Evolutionary conservation across 1,140 invertebrate genomes (phyloP), one percentile per base, ranked within the genome.

Genomic region (Patella vulgata): DNA sequence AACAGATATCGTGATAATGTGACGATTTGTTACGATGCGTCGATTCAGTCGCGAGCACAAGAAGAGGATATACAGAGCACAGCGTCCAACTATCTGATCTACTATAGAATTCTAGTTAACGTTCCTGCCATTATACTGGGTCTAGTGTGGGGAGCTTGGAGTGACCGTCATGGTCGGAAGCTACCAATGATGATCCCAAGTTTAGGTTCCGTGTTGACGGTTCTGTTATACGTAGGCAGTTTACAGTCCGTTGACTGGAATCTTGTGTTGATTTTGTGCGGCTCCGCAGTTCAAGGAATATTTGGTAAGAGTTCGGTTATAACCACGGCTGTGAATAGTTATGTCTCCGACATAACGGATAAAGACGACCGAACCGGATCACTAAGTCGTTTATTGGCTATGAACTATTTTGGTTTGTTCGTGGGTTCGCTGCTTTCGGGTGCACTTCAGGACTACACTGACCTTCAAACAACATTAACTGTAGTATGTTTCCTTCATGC

Each of bases 301-400:
- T 75, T 83, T 48, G 82, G 83, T 0, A 82, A 83, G 57, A 78
- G 78, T 31, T 74, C 82, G 0, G 71, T 84, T 1, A 80, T 84
- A 6, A 82, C 79, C 6, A 84, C 84, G 82, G 82, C 81, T 1
- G 77, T 82, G 2, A 79, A 84, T 63, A 83, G 82, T 50, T 82
- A 82, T 56, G 71, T 78, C 17, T 67, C 76, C 0, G 83, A 84
- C 52, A 74, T 74, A 9, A 78, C 75, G 14, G 71, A 74, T 39
- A 62, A 51, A 25, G 77, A 75, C 8, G 64, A 82, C 39, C 57
- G 81, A 12, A 82, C 80, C 0, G 50, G 59, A 42, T 74, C 74
- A 27, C 63, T 84, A 21, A 80, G 83, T 3, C 71, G 75, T 30
- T 65, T 84, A 8, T 57, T 83, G 33, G 74, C 79, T 8, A 84